phyloP scores from a whole-genome alignment of 2,888 invertebrate species.

The Resseliella maxima region DNA sequence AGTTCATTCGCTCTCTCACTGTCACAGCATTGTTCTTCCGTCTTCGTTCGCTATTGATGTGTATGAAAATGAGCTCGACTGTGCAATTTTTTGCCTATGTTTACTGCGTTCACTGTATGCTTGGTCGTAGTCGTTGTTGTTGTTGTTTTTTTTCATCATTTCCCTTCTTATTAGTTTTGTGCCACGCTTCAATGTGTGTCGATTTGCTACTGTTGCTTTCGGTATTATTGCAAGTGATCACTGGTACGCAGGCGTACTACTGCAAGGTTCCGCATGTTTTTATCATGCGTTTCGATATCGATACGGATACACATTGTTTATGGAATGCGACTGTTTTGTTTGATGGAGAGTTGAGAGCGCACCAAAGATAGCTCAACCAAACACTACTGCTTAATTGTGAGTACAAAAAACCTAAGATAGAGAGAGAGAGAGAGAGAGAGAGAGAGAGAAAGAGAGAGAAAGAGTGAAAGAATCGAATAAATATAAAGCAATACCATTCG shows the following conservation, averaged over 20 bases:
- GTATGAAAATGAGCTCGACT: slow-evolving; percentile 13
- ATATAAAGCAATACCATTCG: slow-evolving; percentile 8
- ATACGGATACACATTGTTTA: neutral
- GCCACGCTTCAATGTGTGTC: slow-evolving; percentile 36
- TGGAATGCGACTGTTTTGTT: slow-evolving; percentile 17
- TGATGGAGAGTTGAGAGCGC: neutral
- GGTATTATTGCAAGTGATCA: neutral
- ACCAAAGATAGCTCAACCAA: neutral
- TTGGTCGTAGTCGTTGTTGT: neutral
- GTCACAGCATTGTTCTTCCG: slow-evolving; percentile 14
- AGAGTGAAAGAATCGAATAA: neutral
- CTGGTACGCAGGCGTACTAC: slow-evolving; percentile 24
- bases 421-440: neutral
- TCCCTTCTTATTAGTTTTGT: neutral
- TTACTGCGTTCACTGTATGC: neutral
- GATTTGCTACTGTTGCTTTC: slow-evolving; percentile 51
- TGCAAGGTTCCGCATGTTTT: slow-evolving; percentile 50
- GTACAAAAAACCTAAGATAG: too few species aligned
- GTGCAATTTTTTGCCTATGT: slow-evolving; percentile 30
- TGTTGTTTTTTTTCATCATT: neutral
- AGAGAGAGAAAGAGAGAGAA: neutral
- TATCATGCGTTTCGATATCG: neutral
- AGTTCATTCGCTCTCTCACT: too few species aligned
- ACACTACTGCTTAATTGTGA: too few species aligned
- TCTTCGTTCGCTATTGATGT: neutral